Base-by-base conservation (phyloP, 2,113 vertebrate species). In the Calonectris borealis region DNA sequence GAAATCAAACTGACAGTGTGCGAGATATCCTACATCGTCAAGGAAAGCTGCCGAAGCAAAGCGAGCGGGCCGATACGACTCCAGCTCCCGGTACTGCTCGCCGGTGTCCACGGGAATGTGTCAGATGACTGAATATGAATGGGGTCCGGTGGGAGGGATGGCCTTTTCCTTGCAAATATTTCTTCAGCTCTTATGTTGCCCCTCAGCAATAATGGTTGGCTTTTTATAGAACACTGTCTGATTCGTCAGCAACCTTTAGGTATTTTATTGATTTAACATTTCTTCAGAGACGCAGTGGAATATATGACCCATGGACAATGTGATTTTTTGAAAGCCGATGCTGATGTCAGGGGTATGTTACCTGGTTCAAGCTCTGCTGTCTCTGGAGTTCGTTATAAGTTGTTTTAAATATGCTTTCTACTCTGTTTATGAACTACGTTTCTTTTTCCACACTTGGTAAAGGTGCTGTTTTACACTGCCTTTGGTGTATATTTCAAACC, bases 251-350 rank as follows among this genome's bases (percentile, higher is more conserved):
- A 97, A 93, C 94, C 94, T 98, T 97, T 96, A 94, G 94, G 92
- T 94, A 90, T 96, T 95, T 96, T 98, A 98, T 97, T 97, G 98
- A 98, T 97, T 97, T 97, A 98, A 88, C 94, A 96, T 97, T 97
- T 98, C 96, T 97, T 97, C 55, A 60, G 83, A 97, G 94, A 93
- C 44, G 22, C 71, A 54, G 44, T 93, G 93, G 97, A 97, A 93
- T 97, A 96, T 64, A 91, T 95, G 94, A 94, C 87, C 90, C 71
- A 58, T 55, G 76, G 85, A 96, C 83, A 96, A 60, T 90, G 85
- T 81, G 46, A 46, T 52, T 68, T 82, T 97, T 96, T 86, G 60
- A 92, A 97, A 96, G 77, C 65, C 3, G 0, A 27, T 86, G 87
- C 72, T 69, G 83, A 90, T 90, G 88, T 95, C 61, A 66, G 90